Base-by-base conservation (phyloP, 1,140 invertebrate genomes). In the Drosophila nigromelanica region DNA sequence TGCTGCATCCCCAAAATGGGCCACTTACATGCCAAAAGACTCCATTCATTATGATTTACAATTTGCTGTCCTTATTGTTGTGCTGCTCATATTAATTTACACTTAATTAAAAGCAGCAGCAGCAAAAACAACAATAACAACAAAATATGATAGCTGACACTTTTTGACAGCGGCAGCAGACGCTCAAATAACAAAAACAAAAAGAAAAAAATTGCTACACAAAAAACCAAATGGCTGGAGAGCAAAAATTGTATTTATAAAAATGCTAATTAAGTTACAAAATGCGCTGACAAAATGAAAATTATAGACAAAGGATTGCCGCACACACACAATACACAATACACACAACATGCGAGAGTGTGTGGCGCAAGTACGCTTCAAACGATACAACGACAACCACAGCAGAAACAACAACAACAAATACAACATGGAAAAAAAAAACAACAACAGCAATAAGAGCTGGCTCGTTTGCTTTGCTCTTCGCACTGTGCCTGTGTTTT, bases 251-350 rank as follows among this genome's bases (percentile, higher is more conserved):
- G 59, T 72, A 54, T 73, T 51, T 80, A 76, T 80, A 52, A 82
- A 81, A 83, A 83, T 82, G 80, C 80, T 79, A 83, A 83, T 83
- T 79, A 79, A 83, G 63, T 83, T 79, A 82, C 80, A 83, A 83
- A 83, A 83, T 83, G 60, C 73, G 63, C 80, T 66, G 76, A 74
- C 59, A 79, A 83, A 79, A 85, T 79, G 59, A 58, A 83, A 83
- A 78, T 78, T 85, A 83, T 83, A 83, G 80, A 78, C 63, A 76
- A 69, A 73, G 74, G 61, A 30, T 50, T 48, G 35, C 33, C 33
- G 21, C 61, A 59, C 48, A 60, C 27, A 50, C 42, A 55, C 11
- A 18, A 51, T 11, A 43, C 21, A 45, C 39, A 12, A 4, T 37
- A 21, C 37, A 14, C 37, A 14, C 5, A 35, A 14, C 37, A 14